A percentile compares a stretch with the other conserved stretches of the same genome.
Evolutionary conservation across 1,140 invertebrate species (phyloP).

Genomic region (Drosophila sechellia): DNA sequence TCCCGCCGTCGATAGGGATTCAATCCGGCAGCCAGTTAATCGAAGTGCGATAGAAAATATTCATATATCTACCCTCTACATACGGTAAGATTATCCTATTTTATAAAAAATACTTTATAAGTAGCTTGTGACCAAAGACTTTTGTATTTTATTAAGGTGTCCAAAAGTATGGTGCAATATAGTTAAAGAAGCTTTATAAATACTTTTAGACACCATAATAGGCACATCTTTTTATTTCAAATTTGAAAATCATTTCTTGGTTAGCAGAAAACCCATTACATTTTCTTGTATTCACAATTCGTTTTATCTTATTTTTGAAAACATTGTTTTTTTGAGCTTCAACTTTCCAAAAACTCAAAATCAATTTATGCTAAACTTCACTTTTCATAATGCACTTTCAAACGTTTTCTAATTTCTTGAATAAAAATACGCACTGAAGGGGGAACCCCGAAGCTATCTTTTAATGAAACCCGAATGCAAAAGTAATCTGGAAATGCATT

Average conservation of each 20-base stretch:
- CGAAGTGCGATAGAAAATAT: neutral
- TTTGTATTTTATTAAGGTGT: neutral
- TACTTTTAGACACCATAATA: too few species aligned
- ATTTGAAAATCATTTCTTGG: too few species aligned
- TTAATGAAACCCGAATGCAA: slow-evolving; percentile 1
- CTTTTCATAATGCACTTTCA: neutral
- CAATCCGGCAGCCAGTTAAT: neutral
- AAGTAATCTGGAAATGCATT: slow-evolving; percentile 8
- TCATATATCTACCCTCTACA: neutral
- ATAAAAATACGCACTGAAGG: neutral
- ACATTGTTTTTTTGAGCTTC: neutral
- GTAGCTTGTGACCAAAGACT: too few species aligned
- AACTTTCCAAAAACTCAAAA: neutral
- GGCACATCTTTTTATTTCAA: too few species aligned
- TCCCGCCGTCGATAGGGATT: neutral
- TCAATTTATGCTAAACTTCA: neutral
- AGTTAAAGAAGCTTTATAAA: too few species aligned
- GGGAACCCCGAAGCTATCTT: neutral
- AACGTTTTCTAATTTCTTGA: neutral
- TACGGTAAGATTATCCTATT: neutral
- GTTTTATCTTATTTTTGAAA: too few species aligned
- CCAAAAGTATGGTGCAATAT: neutral
- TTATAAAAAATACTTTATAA: neutral
- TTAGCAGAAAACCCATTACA: too few species aligned
- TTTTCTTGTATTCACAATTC: too few species aligned